phyloP scores from a whole-genome alignment of 2,797 vertebrate species.

The Coregonus ussuriensis region DNA sequence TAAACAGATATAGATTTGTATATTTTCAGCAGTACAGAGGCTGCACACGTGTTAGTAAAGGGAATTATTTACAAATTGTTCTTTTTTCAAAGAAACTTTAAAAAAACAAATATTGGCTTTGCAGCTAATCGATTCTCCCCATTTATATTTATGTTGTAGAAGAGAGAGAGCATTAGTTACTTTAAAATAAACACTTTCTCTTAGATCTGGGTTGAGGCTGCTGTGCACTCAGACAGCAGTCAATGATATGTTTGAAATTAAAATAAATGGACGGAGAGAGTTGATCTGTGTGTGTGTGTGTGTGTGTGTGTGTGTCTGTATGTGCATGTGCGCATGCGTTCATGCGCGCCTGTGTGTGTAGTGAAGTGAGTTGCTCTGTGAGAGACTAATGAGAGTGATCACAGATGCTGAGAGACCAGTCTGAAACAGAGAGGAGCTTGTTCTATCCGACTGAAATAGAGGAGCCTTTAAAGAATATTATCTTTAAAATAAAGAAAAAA shows the following conservation, averaged over 20 bases:
- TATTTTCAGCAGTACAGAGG: constrained; percentile 13
- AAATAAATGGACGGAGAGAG: constrained; percentile 67
- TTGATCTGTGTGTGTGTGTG: background rate
- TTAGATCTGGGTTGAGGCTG: constrained; percentile 62
- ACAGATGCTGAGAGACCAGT: constrained; percentile 65
- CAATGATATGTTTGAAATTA: constrained; percentile 70
- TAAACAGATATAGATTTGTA: background rate
- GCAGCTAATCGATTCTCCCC: constrained; percentile 62
- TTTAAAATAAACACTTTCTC: constrained; percentile 64
- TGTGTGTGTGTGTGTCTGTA: constrained; percentile 5
- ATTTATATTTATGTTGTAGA: constrained; percentile 66
- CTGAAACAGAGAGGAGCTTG: constrained; percentile 63
- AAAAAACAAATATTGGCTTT: background rate
- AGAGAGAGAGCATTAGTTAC: constrained; percentile 48
- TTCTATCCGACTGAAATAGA: constrained; percentile 62
- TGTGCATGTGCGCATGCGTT: background rate
- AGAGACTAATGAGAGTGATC: constrained; percentile 70
- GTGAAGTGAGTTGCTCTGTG: background rate
- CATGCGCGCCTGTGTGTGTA: background rate
- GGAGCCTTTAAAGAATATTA: constrained; percentile 54
- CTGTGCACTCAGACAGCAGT: constrained; percentile 62
- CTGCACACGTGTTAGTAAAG: constrained; percentile 48
- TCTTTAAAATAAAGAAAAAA: constrained; percentile 54
- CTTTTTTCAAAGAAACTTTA: no score
- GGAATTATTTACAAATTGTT: constrained; percentile 65